Percentiles rank a stretch among this genome's conserved stretches.
Conservation (phyloP, 2,113 vertebrate genomes). For the Myotis davidii region DNA sequence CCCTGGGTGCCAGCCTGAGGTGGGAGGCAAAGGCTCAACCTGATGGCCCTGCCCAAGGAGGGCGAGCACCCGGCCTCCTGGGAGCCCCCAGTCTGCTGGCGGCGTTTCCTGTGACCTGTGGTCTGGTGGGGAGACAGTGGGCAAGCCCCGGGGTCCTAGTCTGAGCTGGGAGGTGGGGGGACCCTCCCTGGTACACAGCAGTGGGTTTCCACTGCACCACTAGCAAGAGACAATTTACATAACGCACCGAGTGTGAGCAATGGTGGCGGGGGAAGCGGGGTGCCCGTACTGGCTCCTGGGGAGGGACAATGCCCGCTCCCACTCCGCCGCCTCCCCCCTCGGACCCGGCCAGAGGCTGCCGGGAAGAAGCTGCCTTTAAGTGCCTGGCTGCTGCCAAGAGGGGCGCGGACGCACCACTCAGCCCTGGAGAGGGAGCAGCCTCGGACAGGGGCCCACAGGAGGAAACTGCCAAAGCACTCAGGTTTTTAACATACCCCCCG, state of each 20-base stretch:
- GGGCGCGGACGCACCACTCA: background rate
- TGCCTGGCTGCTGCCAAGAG: conserved; percentile 19
- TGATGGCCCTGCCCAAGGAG: background rate
- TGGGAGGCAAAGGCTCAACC: background rate
- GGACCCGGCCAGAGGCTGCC: background rate
- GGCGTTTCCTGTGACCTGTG: no score
- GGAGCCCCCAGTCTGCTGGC: background rate
- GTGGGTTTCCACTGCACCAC: conserved; percentile 54
- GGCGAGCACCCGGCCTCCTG: background rate
- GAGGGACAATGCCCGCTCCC: conserved; percentile 64
- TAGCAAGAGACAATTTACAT: conserved; percentile 79
- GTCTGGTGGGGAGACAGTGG: background rate
- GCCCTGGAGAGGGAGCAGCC: conserved; percentile 41
- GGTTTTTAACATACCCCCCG: conserved; percentile 37
- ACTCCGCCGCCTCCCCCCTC: background rate
- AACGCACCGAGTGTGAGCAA: conserved; percentile 57
- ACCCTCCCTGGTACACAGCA: background rate
- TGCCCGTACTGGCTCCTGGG: conserved; percentile 48
- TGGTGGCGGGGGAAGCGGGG: conserved; percentile 71
- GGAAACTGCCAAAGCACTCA: conserved; percentile 25
- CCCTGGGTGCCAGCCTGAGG: background rate
- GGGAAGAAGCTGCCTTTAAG: conserved; percentile 63
- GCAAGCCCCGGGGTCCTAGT: background rate
- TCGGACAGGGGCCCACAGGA: background rate
- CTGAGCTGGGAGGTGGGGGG: background rate